These are phyloP conservation scores for Chesias legatella DNA, from an alignment of 2,888 invertebrate genomes.

Conservation along the genomic window DNA sequence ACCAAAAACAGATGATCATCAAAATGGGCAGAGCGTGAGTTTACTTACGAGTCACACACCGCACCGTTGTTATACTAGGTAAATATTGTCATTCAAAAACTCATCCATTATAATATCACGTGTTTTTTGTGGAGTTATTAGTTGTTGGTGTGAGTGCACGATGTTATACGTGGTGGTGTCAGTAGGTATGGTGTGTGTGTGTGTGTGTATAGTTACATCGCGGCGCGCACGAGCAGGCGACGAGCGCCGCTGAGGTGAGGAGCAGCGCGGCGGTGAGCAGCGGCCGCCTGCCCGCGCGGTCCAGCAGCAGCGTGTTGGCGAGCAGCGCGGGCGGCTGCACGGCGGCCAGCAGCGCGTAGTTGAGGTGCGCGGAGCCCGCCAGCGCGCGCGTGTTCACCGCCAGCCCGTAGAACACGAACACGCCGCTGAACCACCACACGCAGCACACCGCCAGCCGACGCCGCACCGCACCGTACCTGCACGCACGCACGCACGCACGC, in stretches of 20 bases:
- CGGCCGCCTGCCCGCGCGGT: constrained; percentile 61
- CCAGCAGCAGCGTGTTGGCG: constrained; percentile 64
- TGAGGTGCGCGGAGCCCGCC: constrained; percentile 57
- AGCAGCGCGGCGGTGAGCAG: constrained; percentile 64
- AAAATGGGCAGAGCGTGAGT: no score
- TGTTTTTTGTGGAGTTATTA: no score
- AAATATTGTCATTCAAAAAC: no score
- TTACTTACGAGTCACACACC: no score
- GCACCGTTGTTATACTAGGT: no score
- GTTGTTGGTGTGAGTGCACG: no score
- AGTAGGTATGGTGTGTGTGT: no score
- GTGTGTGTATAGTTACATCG: no score
- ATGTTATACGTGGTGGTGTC: no score
- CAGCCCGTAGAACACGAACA: constrained; percentile 74
- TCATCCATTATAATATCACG: no score
- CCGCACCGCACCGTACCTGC: constrained; percentile 60
- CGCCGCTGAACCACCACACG: constrained; percentile 68
- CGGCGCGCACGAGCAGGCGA: constrained; percentile 53
- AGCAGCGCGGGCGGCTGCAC: constrained; percentile 66
- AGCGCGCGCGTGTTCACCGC: constrained; percentile 65
- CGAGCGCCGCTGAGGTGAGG: constrained; percentile 55
- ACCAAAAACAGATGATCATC: no score
- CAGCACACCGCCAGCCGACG: constrained; percentile 62
- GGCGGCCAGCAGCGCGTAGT: constrained; percentile 63
- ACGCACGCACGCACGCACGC: neutral